These are phyloP conservation scores for Oncorhynchus clarkii DNA, from an alignment of 2,113 vertebrate genomes.

Conservation along the genomic window DNA sequence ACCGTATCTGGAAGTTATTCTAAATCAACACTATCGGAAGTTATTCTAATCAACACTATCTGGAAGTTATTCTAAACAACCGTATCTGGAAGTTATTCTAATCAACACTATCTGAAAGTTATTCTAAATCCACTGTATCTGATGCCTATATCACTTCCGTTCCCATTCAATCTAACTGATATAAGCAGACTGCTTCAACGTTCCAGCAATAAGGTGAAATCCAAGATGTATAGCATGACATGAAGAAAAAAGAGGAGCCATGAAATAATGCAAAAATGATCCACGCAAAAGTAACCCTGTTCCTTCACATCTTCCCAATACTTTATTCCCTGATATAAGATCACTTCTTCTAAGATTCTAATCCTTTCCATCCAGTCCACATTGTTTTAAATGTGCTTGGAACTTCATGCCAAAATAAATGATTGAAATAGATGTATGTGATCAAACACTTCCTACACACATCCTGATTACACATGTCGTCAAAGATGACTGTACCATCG, in stretches of 20 bases:
- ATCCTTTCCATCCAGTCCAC: constrained; percentile 5
- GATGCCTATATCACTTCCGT: too few species aligned
- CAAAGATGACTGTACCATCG: neutral
- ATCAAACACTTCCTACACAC: neutral
- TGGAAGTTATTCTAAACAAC: too few species aligned
- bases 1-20: too few species aligned
- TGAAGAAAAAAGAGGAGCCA: neutral
- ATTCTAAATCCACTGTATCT: too few species aligned
- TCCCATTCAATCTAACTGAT: too few species aligned
- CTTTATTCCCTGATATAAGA: neutral
- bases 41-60: too few species aligned
- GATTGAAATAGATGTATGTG: constrained; percentile 8
- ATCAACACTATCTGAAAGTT: too few species aligned
- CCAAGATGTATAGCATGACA: neutral
- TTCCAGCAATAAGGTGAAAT: neutral
- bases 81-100: too few species aligned
- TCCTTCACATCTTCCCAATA: constrained; percentile 9
- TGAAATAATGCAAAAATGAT: neutral
- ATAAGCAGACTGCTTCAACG: too few species aligned
- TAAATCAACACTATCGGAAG: too few species aligned
- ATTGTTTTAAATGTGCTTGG: constrained; percentile 36
- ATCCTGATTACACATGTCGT: neutral
- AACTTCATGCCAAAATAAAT: constrained; percentile 18
- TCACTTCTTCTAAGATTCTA: constrained; percentile 6
- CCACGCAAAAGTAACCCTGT: constrained; percentile 6